Base-by-base conservation (phyloP, 2,888 invertebrate genomes). In the Drosophila mayaguana region DNA sequence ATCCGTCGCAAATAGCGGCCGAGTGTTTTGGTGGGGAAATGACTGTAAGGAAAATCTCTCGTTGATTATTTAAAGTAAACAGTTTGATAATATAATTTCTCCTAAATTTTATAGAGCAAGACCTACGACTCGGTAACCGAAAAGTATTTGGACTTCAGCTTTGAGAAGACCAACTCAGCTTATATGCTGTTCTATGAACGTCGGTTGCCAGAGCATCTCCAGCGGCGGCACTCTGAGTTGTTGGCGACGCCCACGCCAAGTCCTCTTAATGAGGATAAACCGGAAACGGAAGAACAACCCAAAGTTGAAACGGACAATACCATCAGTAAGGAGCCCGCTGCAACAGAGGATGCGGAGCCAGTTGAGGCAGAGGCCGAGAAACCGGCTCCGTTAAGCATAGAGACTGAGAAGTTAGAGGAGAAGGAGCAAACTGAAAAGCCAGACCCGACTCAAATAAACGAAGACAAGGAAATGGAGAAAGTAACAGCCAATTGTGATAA, bases 21-120 rank as follows among this genome's bases (percentile, higher is more conserved):
- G 98, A 98, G 93, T 98, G 98, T 93, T 98, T 98, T 93, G 98
- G 98, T 4, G 98, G 98, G 7, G 98, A 98, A 94, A 98, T 98
- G 97, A 98, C 98, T 61, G 97, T 97, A 92, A 93, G 28, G 14
- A 25, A 38, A 46, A 7, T 8, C 28, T 28, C 8, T 28, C 2
- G 1, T 28, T 28, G 1, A 28, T 6, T 28, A 28, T 28, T 28
- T 8, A 28, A 28, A 6, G 8, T 28, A 28, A 28, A 8, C n/a
- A n/a, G n/a, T n/a, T 28, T 28, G 1, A 28, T 7, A 32, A 9
- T 11, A 9, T 32, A 1, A 3, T 32, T 9, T 1, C 3, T 11
- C 11, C 3, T 11, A 0, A 9, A 32, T 32, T 55, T 55, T 74
- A 20, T 93, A 97, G 96, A 98, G 98, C 91, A 98, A 98, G 94